Conservation (phyloP, 2,797 vertebrate species). For the Melopsittacus undulatus region DNA sequence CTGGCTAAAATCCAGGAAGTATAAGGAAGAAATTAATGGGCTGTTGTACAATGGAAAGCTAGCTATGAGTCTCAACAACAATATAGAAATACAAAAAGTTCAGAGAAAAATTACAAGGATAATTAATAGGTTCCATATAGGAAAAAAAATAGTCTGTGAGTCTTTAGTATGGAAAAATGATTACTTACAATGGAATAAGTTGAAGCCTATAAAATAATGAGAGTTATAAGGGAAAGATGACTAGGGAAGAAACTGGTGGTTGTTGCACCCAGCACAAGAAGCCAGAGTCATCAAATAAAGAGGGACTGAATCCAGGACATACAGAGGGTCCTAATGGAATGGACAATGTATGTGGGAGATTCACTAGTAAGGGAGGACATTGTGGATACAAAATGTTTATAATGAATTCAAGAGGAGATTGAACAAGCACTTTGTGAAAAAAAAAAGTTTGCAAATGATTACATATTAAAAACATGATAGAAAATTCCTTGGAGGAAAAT, state of each 20-base stretch:
- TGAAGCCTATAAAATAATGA: background rate
- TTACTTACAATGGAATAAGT: background rate
- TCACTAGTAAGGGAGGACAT: background rate
- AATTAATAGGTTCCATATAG: background rate
- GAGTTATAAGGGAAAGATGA: background rate
- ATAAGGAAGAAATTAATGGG: background rate
- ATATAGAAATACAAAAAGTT: background rate
- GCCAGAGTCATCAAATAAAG: background rate
- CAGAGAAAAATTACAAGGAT: background rate
- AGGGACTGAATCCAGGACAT: background rate
- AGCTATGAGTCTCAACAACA: background rate
- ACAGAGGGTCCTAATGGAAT: background rate
- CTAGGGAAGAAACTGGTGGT: background rate
- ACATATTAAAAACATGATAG: background rate
- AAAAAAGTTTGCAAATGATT: background rate
- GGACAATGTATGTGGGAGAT: background rate
- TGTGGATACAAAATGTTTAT: background rate
- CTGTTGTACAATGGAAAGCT: background rate
- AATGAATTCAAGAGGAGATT: background rate
- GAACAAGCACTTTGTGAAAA: background rate
- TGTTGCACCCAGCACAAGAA: background rate
- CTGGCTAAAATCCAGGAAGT: background rate
- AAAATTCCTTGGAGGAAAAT: background rate
- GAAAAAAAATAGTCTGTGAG: background rate
- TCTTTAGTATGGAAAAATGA: background rate